A percentile compares a stretch with the other conserved stretches of the same genome.
Evolutionary conservation across 2,797 vertebrate genomes (phyloP).

Genomic region (Antennarius maculatus): DNA sequence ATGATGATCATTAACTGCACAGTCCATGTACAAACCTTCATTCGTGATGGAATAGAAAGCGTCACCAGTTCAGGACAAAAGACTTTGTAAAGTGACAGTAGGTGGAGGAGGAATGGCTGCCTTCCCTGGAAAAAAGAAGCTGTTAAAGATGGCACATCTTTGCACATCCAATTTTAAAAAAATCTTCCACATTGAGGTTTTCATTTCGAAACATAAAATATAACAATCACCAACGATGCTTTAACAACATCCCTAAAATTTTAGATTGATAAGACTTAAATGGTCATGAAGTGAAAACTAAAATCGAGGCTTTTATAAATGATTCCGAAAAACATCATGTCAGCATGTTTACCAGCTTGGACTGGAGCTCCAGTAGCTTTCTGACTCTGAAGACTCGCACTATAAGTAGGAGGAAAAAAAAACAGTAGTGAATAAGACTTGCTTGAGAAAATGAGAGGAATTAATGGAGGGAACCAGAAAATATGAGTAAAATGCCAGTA

Average conservation of each 20-base stretch:
- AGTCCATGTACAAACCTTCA: slow-evolving; percentile 82
- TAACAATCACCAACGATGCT: slow-evolving; percentile 1
- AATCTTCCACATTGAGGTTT: background rate
- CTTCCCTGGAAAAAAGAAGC: slow-evolving; percentile 83
- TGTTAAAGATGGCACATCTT: too few species aligned
- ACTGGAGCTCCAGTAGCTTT: slow-evolving; percentile 89
- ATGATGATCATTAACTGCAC: background rate
- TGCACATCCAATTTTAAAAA: fast-evolving
- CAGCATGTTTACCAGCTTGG: slow-evolving; percentile 85
- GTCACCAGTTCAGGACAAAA: slow-evolving; percentile 88
- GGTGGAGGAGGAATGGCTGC: slow-evolving; percentile 86
- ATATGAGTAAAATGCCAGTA: background rate
- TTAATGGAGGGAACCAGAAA: background rate
- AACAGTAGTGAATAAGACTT: slow-evolving; percentile 12
- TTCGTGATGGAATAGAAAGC: slow-evolving; percentile 82
- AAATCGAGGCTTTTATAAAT: slow-evolving; percentile 11
- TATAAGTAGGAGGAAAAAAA: slow-evolving; percentile 53
- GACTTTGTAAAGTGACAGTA: slow-evolving; percentile 91
- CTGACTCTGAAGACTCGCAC: slow-evolving; percentile 91
- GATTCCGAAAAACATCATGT: slow-evolving; percentile 4
- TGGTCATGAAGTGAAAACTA: background rate
- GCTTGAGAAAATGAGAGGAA: background rate
- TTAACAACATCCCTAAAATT: slow-evolving; percentile 4
- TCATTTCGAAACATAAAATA: slow-evolving; percentile 5
- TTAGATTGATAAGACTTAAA: background rate